A percentile compares a stretch with the other conserved stretches of the same genome.
phyloP scores from a whole-genome alignment of 2,797 vertebrate genomes.

The Vultur gryphus region DNA sequence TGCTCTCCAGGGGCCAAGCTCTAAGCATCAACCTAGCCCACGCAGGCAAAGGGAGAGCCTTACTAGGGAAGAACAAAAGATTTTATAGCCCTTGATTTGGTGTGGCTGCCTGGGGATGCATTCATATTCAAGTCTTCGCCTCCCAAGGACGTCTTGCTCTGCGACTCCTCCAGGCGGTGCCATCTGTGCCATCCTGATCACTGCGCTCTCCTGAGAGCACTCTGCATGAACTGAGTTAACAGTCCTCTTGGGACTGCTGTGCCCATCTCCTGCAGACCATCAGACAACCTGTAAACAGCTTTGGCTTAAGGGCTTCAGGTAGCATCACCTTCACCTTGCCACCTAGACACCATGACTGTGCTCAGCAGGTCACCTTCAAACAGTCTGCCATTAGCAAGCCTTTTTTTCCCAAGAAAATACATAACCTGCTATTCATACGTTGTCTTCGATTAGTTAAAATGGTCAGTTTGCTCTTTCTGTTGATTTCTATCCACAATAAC shows the following conservation, averaged over 20 bases:
- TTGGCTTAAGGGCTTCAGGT: not conserved
- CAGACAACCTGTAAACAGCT: not conserved
- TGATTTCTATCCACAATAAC: not conserved
- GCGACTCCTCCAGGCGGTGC: fast-evolving
- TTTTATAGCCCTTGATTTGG: not conserved
- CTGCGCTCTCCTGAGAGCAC: fast-evolving
- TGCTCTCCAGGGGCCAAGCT: not conserved
- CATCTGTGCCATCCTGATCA: not conserved
- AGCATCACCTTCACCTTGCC: not conserved
- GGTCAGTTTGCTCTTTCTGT: not conserved
- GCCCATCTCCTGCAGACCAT: not conserved
- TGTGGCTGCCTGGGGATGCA: not conserved
- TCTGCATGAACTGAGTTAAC: not conserved
- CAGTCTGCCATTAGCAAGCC: not conserved
- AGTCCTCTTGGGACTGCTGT: not conserved
- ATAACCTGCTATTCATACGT: not conserved
- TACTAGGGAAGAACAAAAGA: not conserved
- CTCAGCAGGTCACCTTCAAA: not conserved
- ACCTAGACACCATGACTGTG: not conserved
- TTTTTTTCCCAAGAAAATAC: not conserved
- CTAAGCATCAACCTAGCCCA: not conserved
- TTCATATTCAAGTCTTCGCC: not conserved
- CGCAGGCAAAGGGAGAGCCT: not conserved
- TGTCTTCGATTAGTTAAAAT: not conserved
- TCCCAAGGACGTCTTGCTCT: not conserved